Evolutionary conservation across 2,797 vertebrate genomes (phyloP), one percentile per base, ranked within the genome.

Genomic region (Eupleurogrammus muticus): DNA sequence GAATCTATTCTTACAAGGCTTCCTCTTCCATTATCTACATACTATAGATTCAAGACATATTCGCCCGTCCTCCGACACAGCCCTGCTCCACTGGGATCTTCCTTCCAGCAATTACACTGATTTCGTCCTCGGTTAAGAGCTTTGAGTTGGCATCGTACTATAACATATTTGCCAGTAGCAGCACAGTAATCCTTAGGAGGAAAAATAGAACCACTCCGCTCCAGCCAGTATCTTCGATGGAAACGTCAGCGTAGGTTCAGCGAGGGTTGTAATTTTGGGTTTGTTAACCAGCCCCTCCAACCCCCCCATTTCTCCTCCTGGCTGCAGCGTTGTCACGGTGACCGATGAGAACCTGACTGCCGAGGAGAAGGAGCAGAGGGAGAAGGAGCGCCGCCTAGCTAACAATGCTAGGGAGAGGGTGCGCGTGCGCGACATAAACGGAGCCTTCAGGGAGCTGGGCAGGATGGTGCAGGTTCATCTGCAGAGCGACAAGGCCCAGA

Each of bases 401-500:
- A 99, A 99, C 96, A 99, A 98, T 91, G 95, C 96, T 77, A 96
- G 98, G 92, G 98, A 99, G 75, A 93, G 98, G 88, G 96, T 98
- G 92, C 97, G 98, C 4, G 97, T 99, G 87, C 96, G 98, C 17
- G 98, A 99, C 96, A 99, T 99, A 93, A 99, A 99, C 90, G 98
- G 96, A 93, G 97, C 98, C 92, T 99, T 99, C 97, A 97, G 98
- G 92, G 97, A 99, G 84, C 95, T 99, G 94, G 98, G 98, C 93
- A 97, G 96, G 91, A 98, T 99, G 97, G 96, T 95, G 93, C 97
- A 99, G 95, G 93, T 97, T 93, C 97, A 99, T 94, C 94, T 99
- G 95, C 97, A 98, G 95, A 97, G 95, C 89, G 98, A 99, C 96
- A 99, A 98, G 93, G 97, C 98, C 85, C 98, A 99, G 95, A 99